Evolutionary conservation across 2,888 invertebrate species (phyloP).

Genomic region (Agrypnus murinus): DNA sequence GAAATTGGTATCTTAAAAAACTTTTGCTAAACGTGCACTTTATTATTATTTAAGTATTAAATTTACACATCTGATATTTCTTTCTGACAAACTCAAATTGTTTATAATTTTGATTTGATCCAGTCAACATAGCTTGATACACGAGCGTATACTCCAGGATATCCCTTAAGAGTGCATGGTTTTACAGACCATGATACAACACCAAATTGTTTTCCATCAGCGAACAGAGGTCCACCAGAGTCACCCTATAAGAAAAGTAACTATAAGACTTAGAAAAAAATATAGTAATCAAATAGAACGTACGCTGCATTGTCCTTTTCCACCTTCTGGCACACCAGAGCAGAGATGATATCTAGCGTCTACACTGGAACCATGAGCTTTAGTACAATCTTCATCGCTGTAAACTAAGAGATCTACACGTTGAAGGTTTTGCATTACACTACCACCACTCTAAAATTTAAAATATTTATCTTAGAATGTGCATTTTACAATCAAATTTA

Average conservation of each 20-base stretch:
- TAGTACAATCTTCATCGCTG: slow-evolving; percentile 27
- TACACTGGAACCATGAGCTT: slow-evolving; percentile 15
- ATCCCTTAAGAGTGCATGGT: slow-evolving; percentile 69
- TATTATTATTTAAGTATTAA: no score
- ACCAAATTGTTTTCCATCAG: slow-evolving; percentile 66
- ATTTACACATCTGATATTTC: no score
- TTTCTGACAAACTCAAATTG: no score
- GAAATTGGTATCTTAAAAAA: no score
- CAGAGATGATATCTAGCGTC: slow-evolving; percentile 62
- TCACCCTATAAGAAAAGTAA: slow-evolving; percentile 51
- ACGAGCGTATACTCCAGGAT: slow-evolving; percentile 71
- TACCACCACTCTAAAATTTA: slow-evolving; percentile 64
- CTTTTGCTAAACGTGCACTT: no score
- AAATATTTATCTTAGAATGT: not conserved
- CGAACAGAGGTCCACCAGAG: slow-evolving; percentile 70
- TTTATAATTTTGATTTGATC: no score
- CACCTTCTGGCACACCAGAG: slow-evolving; percentile 66
- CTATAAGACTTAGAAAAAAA: no score
- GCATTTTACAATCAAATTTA: no score
- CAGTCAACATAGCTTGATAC: slow-evolving; percentile 65
- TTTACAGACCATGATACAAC: slow-evolving; percentile 71
- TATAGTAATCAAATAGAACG: no score
- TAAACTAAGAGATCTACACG: slow-evolving; percentile 67
- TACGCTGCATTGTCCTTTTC: slow-evolving; percentile 63
- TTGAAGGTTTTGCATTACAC: slow-evolving; percentile 65